Evolutionary conservation across 2,797 vertebrate species (phyloP).

Genomic region (Chanos chanos): DNA sequence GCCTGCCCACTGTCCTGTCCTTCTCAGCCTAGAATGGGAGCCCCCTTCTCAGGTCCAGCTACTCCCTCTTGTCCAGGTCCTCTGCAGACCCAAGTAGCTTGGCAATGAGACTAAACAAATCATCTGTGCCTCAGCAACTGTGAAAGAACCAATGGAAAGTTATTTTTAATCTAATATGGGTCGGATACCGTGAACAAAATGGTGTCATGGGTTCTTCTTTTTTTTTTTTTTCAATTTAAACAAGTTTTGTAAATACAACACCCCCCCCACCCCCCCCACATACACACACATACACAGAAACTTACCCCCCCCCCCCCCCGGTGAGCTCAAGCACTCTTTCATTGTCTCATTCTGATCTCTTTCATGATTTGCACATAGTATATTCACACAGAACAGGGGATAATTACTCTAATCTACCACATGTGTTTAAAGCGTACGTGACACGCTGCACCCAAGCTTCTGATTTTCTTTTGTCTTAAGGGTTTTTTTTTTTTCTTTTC

Average conservation of each 20-base stretch:
- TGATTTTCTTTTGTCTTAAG: constrained; percentile 31
- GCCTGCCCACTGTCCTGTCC: constrained; percentile 55
- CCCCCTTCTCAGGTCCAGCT: constrained; percentile 59
- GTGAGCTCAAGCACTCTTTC: background rate
- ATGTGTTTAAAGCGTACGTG: constrained; percentile 56
- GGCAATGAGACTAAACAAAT: constrained; percentile 68
- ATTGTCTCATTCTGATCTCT: too few relatives aligned
- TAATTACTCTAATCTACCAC: constrained; percentile 27
- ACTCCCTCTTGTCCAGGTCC: constrained; percentile 66
- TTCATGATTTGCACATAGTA: too few relatives aligned
- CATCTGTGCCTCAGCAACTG: constrained; percentile 66
- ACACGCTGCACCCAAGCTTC: constrained; percentile 46
- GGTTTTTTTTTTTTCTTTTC: constrained; percentile 53
- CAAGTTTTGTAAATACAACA: too few relatives aligned
- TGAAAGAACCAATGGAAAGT: too few relatives aligned
- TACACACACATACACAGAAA: background rate
- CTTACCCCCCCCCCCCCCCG: constrained; percentile 43
- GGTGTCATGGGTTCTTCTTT: too few relatives aligned
- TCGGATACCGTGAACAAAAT: too few relatives aligned
- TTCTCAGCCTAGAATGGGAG: constrained; percentile 48
- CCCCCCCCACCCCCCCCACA: too few relatives aligned
- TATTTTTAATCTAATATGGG: too few relatives aligned
- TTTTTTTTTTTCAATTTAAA: too few relatives aligned
- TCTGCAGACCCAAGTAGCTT: constrained; percentile 59
- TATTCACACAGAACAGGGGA: constrained; percentile 32